Percentiles rank a stretch among this genome's conserved stretches.
Conservation (phyloP, 2,888 invertebrate species). For the Melieria crassipennis region DNA sequence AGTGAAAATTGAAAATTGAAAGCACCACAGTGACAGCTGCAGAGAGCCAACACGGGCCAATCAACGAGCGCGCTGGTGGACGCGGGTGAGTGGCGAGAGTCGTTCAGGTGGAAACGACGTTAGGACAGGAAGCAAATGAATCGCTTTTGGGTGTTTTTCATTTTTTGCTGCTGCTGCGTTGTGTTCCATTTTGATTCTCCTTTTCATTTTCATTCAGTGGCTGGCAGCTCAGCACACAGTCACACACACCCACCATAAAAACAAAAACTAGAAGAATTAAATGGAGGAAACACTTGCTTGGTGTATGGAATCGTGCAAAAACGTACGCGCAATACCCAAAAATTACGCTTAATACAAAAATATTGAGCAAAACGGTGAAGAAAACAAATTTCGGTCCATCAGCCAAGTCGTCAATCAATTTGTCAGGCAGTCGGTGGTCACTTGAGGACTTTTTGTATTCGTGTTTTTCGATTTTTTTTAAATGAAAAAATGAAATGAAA, state of each 20-base stretch:
- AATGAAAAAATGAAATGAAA: constrained; percentile 14
- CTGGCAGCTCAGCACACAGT: too few species aligned
- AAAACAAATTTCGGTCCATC: background rate
- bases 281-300: too few species aligned
- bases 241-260: too few species aligned
- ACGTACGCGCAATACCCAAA: constrained; percentile 21
- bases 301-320: constrained; percentile 16
- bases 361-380: background rate
- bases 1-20: background rate
- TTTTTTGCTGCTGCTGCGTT: background rate
- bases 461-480: background rate
- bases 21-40: background rate
- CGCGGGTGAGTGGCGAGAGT: constrained; percentile 15
- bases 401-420: background rate
- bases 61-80: constrained; percentile 14
- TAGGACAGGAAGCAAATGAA: constrained; percentile 22
- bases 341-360: constrained; percentile 9
- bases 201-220: constrained; percentile 25
- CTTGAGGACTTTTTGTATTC: background rate
- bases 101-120: constrained; percentile 19
- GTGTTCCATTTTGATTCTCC: background rate
- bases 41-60: constrained; percentile 11
- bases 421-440: background rate
- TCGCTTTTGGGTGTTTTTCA: constrained; percentile 19
- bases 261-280: too few species aligned